Conservation (phyloP, 2,888 invertebrate genomes). For the Gastracanthus pulcherrimus region DNA sequence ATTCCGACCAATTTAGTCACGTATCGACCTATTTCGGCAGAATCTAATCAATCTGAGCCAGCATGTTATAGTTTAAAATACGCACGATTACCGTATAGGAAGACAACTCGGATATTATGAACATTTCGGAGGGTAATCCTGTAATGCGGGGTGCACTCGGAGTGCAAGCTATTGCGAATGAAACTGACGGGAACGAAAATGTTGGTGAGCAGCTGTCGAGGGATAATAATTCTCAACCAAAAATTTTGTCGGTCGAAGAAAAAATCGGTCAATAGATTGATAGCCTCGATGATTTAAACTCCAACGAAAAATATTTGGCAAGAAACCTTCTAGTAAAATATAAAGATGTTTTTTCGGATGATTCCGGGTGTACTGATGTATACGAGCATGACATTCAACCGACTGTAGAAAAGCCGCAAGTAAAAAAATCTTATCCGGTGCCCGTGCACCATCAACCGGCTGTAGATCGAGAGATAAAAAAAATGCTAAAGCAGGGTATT, state of each 20-base stretch:
- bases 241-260: background rate
- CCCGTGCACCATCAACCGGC: too few relatives aligned
- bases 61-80: too few relatives aligned
- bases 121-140: background rate
- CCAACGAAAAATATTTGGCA: background rate
- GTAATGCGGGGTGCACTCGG: too few relatives aligned
- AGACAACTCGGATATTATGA: too few relatives aligned
- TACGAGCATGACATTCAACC: conserved; percentile 4
- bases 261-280: background rate
- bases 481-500: too few relatives aligned
- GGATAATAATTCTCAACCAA: too few relatives aligned
- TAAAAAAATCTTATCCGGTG: background rate
- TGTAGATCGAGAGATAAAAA: too few relatives aligned
- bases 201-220: too few relatives aligned
- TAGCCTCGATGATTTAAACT: background rate
- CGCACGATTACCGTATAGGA: too few relatives aligned
- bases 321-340: background rate
- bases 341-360: background rate
- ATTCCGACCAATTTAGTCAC: too few relatives aligned
- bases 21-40: background rate
- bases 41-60: background rate
- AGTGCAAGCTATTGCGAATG: too few relatives aligned
- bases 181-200: too few relatives aligned
- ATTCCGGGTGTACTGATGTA: background rate
- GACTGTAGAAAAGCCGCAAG: background rate